Evolutionary conservation across 2,888 invertebrate genomes (phyloP), one percentile per base, ranked within the genome.

Genomic region (Chymomyza caudatula): DNA sequence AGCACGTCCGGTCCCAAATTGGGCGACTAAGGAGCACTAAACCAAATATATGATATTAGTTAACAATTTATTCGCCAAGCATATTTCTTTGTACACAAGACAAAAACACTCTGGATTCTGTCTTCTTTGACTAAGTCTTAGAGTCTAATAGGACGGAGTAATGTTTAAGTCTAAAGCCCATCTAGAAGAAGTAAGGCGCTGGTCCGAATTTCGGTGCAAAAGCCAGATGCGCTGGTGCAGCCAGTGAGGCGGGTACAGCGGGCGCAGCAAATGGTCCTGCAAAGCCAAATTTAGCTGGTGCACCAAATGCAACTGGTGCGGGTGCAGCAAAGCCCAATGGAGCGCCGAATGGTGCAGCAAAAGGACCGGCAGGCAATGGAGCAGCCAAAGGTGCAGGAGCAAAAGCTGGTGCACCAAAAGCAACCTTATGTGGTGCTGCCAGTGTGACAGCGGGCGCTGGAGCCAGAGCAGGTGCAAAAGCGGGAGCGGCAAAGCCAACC

Each of bases 101-200:
- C 44, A 15, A 47, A n/a, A 51, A 51, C 20, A 3, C 8, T 37
- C 11, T 37, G 1, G 29, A 37, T 37, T 68, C 29, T 37, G 29
- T 37, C 29, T 37, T 37, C 29, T 73, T 69, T 63, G 67, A 37
- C 65, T 78, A 67, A 54, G 53, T 63, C 6, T 57, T 70, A 65
- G 44, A 25, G 29, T 55, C 64, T 72, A 74, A 65, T 65, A 60
- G 56, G 68, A 67, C 63, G 61, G 62, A 71, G 62, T 13, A 11
- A 37, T 11, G 8, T 11, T 37, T 37, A 37, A 15, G 47, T 43
- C 61, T 60, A 17, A 52, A 42, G 47, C 47, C 54, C 53, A 43
- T 19, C 47, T 78, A 87, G 69, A 82, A 69, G 69, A 77, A 77
- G 63, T 87, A 80, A 2, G 80, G 78, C 4, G 83, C 68, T 2